phyloP scores from a whole-genome alignment of 2,113 vertebrate genomes.

The Grammomys surdaster region DNA sequence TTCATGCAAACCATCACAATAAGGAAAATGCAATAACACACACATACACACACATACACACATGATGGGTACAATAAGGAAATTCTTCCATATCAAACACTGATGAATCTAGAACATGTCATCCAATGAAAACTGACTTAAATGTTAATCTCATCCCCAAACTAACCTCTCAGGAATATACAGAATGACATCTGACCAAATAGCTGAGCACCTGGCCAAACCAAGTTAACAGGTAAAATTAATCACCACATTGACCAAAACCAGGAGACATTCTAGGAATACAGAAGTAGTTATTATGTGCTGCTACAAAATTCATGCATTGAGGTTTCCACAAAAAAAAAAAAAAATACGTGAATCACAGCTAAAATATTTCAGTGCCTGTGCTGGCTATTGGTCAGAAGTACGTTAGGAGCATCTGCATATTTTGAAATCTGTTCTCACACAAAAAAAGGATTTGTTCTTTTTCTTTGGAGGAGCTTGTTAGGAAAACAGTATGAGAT shows the following conservation, averaged over 20 bases:
- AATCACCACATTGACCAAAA: neutral
- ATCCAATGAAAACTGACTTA: neutral
- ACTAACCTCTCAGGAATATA: neutral
- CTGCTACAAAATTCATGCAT: neutral
- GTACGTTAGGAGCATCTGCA: neutral
- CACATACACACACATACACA: neutral
- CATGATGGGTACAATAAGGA: neutral
- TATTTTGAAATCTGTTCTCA: slow-evolving; percentile 56
- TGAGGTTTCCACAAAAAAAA: slow-evolving; percentile 34
- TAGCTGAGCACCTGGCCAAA: neutral
- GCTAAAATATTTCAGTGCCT: neutral
- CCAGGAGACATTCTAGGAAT: neutral
- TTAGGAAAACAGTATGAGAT: neutral
- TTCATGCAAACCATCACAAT: neutral
- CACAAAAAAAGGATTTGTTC: slow-evolving; percentile 1
- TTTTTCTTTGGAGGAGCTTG: slow-evolving; percentile 24
- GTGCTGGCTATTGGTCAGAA: neutral
- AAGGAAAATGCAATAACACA: neutral
- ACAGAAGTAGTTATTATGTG: neutral
- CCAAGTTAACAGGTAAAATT: neutral
- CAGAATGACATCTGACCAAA: neutral
- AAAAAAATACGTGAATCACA: slow-evolving; percentile 2
- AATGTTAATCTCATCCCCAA: slow-evolving; percentile 19
- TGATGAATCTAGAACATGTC: neutral
- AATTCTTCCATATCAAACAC: neutral